Conservation (phyloP, 2,113 vertebrate genomes). For the Plectropomus leopardus region DNA sequence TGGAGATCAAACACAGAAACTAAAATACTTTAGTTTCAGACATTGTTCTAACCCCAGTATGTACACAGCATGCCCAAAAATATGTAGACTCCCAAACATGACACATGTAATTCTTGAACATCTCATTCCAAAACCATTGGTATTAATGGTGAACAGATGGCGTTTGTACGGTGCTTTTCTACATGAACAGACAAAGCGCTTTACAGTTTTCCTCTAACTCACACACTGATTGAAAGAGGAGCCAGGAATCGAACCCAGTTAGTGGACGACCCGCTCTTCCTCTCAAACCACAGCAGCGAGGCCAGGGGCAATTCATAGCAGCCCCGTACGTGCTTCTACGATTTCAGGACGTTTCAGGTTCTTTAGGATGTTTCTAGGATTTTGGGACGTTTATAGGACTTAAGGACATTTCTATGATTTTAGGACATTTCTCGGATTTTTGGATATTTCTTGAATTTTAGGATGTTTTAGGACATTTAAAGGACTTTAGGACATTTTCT, state of each 20-base stretch:
- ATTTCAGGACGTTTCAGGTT: too few relatives aligned
- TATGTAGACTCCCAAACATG: neutral
- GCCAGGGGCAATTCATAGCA: too few relatives aligned
- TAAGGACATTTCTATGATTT: too few relatives aligned
- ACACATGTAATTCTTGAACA: neutral
- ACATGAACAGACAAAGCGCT: neutral
- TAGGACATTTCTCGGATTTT: too few relatives aligned
- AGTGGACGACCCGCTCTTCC: neutral
- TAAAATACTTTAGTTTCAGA: neutral
- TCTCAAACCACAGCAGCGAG: neutral
- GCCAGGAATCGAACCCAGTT: conserved; percentile 1
- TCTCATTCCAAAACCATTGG: neutral
- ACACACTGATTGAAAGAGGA: neutral
- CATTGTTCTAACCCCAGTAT: neutral
- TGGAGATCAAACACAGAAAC: conserved; percentile 1
- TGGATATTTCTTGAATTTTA: too few relatives aligned
- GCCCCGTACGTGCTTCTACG: too few relatives aligned
- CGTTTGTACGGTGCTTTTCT: neutral
- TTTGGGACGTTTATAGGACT: too few relatives aligned
- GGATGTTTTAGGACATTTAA: too few relatives aligned
- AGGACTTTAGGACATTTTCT: too few relatives aligned
- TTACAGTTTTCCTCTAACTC: neutral
- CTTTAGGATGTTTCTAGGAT: too few relatives aligned
- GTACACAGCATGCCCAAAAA: neutral
- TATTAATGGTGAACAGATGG: neutral